phyloP scores from a whole-genome alignment of 2,113 vertebrate species.

The Mellivora capensis region DNA sequence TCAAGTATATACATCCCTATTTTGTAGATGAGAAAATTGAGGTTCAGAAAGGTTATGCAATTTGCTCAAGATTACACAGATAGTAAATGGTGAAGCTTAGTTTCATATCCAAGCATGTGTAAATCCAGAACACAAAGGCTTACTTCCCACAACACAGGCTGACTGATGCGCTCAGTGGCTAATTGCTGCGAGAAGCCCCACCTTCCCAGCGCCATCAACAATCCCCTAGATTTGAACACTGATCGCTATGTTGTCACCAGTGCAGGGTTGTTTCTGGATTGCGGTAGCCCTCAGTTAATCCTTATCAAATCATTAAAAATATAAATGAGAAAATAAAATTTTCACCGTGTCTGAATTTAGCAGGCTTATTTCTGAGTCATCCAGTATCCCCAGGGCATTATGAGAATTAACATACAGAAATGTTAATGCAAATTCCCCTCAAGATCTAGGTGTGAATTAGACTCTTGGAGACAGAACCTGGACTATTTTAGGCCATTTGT shows the following conservation, averaged over 20 bases:
- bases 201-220: too few species aligned
- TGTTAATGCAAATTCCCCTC: background rate
- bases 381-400: background rate
- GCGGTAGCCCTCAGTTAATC: background rate
- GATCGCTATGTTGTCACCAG: background rate
- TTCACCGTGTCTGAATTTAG: background rate
- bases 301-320: background rate
- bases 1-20: background rate
- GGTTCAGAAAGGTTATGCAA: background rate
- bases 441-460: background rate
- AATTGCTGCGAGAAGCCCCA: accelerated
- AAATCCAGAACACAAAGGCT: background rate
- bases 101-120: background rate
- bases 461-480: slow-evolving; percentile 1
- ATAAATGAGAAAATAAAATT: background rate
- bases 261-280: background rate
- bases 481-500: slow-evolving; percentile 3
- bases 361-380: background rate
- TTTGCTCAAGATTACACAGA: background rate
- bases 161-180: accelerated
- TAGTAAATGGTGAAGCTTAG: background rate
- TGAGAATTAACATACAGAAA: background rate
- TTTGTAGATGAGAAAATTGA: background rate
- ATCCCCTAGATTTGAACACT: background rate
- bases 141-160: accelerated